Conservation (phyloP, 2,113 vertebrate species). For the Lonchura striata region DNA sequence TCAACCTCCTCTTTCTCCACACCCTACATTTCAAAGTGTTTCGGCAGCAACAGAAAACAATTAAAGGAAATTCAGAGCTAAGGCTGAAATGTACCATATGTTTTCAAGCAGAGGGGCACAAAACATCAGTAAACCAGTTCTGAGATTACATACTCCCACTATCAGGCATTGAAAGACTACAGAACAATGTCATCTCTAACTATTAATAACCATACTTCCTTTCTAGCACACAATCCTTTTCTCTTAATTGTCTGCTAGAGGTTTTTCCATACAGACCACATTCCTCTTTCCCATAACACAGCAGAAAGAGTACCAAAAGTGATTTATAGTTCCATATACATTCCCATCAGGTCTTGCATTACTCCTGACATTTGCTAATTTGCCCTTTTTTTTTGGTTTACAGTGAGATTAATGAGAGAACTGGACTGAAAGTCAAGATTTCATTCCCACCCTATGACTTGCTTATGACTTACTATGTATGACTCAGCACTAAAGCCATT, state of each 20-base stretch:
- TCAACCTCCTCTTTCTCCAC: slow-evolving; percentile 35
- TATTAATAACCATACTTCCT: slow-evolving; percentile 62
- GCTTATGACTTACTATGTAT: not conserved
- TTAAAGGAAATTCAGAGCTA: slow-evolving; percentile 53
- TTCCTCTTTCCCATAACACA: not conserved
- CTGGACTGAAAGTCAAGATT: not conserved
- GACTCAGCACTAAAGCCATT: not conserved
- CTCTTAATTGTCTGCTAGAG: slow-evolving; percentile 23
- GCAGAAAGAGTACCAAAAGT: not conserved
- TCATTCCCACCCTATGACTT: not conserved
- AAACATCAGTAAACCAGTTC: slow-evolving; percentile 43
- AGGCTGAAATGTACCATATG: slow-evolving; percentile 10
- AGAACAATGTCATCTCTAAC: slow-evolving; percentile 51
- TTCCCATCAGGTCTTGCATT: not conserved
- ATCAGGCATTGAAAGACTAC: slow-evolving; percentile 48
- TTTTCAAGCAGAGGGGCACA: slow-evolving; percentile 54
- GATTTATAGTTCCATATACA: not conserved
- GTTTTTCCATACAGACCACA: not conserved
- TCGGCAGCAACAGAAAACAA: slow-evolving; percentile 52
- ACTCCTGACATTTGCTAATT: not conserved
- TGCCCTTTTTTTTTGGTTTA: not conserved
- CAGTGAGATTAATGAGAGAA: not conserved
- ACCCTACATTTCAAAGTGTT: slow-evolving; percentile 61
- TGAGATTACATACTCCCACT: slow-evolving; percentile 44
- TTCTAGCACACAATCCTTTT: slow-evolving; percentile 15